Conservation (phyloP, 2,113 vertebrate species). For the Haliaeetus leucogaster region DNA sequence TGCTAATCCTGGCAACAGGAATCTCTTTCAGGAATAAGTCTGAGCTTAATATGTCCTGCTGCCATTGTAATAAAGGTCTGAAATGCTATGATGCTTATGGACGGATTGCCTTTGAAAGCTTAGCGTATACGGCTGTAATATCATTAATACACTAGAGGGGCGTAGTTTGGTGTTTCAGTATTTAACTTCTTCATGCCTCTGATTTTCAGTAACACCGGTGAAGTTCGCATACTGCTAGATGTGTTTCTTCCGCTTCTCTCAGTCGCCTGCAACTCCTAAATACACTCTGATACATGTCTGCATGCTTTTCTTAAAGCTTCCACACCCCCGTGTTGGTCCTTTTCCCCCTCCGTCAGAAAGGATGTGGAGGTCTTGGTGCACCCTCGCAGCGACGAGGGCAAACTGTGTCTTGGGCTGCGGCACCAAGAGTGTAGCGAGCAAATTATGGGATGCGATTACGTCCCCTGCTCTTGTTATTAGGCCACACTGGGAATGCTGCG, state of each 20-base stretch:
- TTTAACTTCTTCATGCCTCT: not conserved
- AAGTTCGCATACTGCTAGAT: not conserved
- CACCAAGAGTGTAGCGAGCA: not conserved
- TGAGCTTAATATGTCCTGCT: not conserved
- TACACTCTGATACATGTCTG: not conserved
- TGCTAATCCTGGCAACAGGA: not conserved
- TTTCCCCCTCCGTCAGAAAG: not conserved
- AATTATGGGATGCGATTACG: not conserved
- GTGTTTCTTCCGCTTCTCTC: not conserved
- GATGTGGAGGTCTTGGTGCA: not conserved
- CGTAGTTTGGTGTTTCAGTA: not conserved
- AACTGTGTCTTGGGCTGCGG: rapidly evolving
- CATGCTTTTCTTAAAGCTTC: not conserved
- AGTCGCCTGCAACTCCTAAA: not conserved
- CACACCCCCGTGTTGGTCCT: not conserved
- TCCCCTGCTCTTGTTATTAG: not conserved
- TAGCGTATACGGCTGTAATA: not conserved
- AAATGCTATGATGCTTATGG: not conserved
- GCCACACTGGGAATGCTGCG: not conserved
- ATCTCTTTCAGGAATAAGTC: not conserved
- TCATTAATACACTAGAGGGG: not conserved
- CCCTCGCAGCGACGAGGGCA: not conserved
- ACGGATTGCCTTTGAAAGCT: not conserved
- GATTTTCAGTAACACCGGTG: not conserved
- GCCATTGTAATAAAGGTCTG: not conserved